Evolutionary conservation across 2,888 invertebrate species (phyloP).

Genomic region (Maniola hyperantus): DNA sequence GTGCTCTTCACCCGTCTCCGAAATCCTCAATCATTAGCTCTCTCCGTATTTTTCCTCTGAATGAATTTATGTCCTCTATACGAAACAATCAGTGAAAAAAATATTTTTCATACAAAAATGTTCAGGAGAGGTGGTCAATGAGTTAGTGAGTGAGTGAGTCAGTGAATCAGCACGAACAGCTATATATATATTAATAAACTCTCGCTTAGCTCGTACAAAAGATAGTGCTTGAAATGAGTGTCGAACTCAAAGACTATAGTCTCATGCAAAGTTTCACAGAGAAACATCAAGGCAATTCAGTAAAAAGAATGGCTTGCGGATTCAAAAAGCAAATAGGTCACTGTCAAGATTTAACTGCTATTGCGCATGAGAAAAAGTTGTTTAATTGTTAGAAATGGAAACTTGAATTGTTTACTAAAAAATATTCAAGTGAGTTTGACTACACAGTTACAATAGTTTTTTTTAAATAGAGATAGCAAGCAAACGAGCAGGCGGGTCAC

Average conservation of each 20-base stretch:
- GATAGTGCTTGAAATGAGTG: slow-evolving; percentile 6
- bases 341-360: slow-evolving; percentile 28
- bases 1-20: too few species aligned
- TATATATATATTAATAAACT: neutral
- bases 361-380: slow-evolving; percentile 22
- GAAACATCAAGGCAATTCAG: slow-evolving; percentile 22
- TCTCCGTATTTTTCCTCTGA: too few species aligned
- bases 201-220: slow-evolving; percentile 1
- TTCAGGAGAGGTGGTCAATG: too few species aligned
- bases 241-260: neutral
- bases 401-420: neutral
- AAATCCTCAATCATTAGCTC: too few species aligned
- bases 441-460: too few species aligned
- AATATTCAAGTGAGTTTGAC: neutral
- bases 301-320: slow-evolving; percentile 23
- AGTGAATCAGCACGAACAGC: too few species aligned
- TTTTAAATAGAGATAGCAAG: too few species aligned
- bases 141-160: too few species aligned
- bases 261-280: slow-evolving; percentile 9
- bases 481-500: too few species aligned
- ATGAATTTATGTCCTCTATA: too few species aligned
- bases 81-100: too few species aligned
- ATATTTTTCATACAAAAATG: too few species aligned
- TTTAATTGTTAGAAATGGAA: slow-evolving; percentile 17
- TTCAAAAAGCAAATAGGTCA: slow-evolving; percentile 31